phyloP scores from a whole-genome alignment of 2,113 vertebrate genomes.

The Lophotis ruficrista region DNA sequence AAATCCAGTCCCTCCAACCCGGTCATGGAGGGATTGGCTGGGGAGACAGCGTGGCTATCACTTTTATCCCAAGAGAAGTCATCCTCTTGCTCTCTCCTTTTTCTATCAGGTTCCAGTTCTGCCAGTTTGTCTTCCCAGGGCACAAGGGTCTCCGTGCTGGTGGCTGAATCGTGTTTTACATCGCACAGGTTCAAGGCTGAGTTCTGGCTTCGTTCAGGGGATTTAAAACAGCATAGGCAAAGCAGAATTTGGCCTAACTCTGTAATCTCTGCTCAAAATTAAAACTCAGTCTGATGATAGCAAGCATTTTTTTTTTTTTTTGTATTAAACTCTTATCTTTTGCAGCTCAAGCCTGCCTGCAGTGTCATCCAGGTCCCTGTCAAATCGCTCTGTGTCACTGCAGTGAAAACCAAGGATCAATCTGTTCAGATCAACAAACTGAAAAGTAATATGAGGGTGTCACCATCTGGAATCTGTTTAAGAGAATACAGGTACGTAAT shows the following conservation, averaged over 20 bases:
- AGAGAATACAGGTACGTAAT: neutral
- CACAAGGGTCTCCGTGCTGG: too few relatives aligned
- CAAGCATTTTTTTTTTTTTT: neutral
- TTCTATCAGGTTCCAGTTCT: neutral
- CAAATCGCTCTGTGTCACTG: neutral
- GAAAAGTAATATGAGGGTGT: neutral
- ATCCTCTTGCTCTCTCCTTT: neutral
- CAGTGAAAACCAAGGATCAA: neutral
- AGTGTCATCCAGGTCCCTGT: neutral
- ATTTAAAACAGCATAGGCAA: neutral
- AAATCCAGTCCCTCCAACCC: neutral
- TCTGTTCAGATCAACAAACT: neutral
- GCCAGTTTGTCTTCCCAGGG: neutral
- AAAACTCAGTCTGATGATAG: neutral
- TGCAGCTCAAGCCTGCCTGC: neutral
- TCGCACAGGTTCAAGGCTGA: neutral
- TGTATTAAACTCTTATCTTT: neutral
- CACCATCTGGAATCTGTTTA: neutral
- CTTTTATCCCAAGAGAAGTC: neutral
- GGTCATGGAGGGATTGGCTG: accelerated
- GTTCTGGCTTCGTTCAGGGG: neutral
- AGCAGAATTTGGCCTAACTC: neutral
- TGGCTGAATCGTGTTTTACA: neutral
- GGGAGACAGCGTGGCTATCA: neutral
- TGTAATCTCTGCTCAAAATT: neutral